These are phyloP conservation scores for Samia ricini DNA, from an alignment of 1,140 invertebrate genomes.

Conservation along the genomic window DNA sequence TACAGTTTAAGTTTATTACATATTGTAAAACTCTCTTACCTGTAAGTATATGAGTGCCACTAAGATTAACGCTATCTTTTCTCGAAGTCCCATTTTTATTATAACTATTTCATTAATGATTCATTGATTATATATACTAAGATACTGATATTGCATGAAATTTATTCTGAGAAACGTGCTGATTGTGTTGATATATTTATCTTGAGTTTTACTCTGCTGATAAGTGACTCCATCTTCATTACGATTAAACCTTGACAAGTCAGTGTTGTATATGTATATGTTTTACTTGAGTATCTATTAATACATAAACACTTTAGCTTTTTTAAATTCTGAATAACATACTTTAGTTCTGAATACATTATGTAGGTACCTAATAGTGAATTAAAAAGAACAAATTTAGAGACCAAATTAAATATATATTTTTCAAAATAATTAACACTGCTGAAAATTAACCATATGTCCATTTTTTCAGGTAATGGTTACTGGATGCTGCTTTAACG, in stretches of 20 bases:
- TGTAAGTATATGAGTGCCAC: conserved; percentile 22
- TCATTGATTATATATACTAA: conserved; percentile 7
- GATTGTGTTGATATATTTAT: not conserved
- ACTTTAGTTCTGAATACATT: not conserved
- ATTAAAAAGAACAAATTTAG: not conserved
- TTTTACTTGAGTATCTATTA: too few species aligned
- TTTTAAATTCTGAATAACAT: too few species aligned
- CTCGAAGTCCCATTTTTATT: conserved; percentile 41
- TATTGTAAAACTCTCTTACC: conserved; percentile 28
- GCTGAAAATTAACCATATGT: not conserved
- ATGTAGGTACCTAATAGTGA: not conserved
- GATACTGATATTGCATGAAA: conserved; percentile 5
- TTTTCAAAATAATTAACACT: not conserved
- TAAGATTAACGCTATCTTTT: conserved; percentile 40
- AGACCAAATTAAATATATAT: not conserved
- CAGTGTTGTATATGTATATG: too few species aligned
- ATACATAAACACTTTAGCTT: too few species aligned
- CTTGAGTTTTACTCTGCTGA: not conserved
- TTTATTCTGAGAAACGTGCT: conserved; percentile 5
- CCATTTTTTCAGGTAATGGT: not conserved
- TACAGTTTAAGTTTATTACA: not conserved
- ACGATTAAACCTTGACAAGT: not conserved
- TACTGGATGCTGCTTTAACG: not conserved
- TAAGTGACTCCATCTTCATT: not conserved
- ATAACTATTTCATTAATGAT: conserved; percentile 15